phyloP scores from a whole-genome alignment of 2,888 invertebrate species.

The Drosophila longiperda region DNA sequence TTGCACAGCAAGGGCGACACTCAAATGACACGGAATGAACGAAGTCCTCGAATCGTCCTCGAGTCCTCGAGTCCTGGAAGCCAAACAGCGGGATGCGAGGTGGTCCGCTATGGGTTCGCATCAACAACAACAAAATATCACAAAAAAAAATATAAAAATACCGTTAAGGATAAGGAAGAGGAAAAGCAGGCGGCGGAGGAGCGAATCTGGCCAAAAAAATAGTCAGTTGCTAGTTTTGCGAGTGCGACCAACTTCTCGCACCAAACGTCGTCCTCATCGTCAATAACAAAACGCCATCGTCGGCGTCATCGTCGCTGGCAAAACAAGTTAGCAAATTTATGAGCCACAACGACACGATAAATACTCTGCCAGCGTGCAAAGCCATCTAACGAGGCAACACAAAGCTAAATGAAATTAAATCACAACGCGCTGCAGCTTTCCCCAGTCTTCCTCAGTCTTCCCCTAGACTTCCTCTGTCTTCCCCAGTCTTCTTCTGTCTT shows the following conservation, averaged over 20 bases:
- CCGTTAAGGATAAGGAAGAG: not conserved
- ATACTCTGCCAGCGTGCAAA: slow-evolving; percentile 27
- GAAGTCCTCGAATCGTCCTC: slow-evolving; percentile 2
- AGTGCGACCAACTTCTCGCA: not conserved
- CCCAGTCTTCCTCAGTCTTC: too few species aligned
- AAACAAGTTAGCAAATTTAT: slow-evolving; percentile 35
- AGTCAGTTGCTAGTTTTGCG: not conserved
- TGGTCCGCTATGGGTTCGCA: slow-evolving; percentile 6
- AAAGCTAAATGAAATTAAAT: not conserved
- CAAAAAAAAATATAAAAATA: not conserved
- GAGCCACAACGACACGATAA: slow-evolving; percentile 12
- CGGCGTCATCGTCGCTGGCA: slow-evolving; percentile 31
- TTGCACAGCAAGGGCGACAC: slow-evolving; percentile 58
- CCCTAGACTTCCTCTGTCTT: too few species aligned
- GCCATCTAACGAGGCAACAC: not conserved
- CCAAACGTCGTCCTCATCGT: slow-evolving; percentile 66
- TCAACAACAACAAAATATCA: not conserved
- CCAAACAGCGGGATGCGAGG: not conserved
- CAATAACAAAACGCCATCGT: slow-evolving; percentile 33
- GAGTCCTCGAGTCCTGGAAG: not conserved
- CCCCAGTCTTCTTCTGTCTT: too few species aligned
- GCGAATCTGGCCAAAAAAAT: slow-evolving; percentile 26
- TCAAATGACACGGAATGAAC: slow-evolving; percentile 16
- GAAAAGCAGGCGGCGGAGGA: slow-evolving; percentile 1
- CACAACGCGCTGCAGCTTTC: not conserved